Conservation (phyloP, 2,113 vertebrate genomes). For the Dasypus novemcinctus region DNA sequence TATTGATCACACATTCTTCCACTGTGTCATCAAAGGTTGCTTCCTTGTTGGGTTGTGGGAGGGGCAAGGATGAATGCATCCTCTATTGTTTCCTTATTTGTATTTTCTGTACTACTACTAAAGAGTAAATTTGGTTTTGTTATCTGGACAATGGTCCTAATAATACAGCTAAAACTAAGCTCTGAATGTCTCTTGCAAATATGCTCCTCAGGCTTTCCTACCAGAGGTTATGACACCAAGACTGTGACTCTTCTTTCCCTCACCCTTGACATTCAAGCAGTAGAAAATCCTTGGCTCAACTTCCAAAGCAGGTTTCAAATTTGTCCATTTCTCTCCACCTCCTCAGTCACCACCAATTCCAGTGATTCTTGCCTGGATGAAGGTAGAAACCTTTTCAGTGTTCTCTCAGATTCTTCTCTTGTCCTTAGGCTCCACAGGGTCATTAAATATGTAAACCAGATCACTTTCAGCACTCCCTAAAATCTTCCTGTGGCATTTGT, state of each 20-base stretch:
- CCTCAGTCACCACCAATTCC: not conserved
- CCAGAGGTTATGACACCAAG: not conserved
- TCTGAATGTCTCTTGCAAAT: too few relatives aligned
- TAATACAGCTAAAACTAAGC: not conserved
- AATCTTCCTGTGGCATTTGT: not conserved
- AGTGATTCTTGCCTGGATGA: not conserved
- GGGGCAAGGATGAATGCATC: too few relatives aligned
- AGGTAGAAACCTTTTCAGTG: not conserved
- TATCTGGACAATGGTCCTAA: not conserved
- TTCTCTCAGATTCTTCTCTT: not conserved
- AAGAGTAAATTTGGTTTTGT: not conserved
- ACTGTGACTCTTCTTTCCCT: not conserved
- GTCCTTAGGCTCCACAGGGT: not conserved
- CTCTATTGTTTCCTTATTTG: not conserved
- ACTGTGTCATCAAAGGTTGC: too few relatives aligned
- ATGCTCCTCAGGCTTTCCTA: not conserved
- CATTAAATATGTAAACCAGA: not conserved
- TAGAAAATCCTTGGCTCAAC: not conserved
- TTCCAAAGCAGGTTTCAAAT: not conserved
- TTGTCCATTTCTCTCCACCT: not conserved
- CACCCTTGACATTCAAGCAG: not conserved
- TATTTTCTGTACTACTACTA: not conserved
- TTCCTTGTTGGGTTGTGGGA: too few relatives aligned
- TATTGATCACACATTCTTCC: too few relatives aligned
- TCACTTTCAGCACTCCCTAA: not conserved